Evolutionary conservation across 2,113 vertebrate genomes (phyloP), one percentile per base, ranked within the genome.

Genomic region (Prunella fulvescens): DNA sequence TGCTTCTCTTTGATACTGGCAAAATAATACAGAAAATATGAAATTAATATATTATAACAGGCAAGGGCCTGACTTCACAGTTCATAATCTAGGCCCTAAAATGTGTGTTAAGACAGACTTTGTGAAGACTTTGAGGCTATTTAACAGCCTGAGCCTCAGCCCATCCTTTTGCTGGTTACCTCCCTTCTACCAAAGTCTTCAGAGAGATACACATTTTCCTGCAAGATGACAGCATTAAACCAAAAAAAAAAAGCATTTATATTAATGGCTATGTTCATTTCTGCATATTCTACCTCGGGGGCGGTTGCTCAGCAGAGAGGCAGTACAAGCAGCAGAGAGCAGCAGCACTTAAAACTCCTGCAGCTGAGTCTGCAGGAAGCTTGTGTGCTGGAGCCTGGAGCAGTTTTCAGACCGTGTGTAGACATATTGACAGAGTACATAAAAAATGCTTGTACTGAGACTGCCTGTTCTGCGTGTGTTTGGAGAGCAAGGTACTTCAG

Each of bases 201-300:
- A 23, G 17, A 29, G 37, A 5, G 3, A 3, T 37, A 24, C 12
- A 0, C 5, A 3, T 1, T 0, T 50, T 92, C 28, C 64, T 22
- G 5, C 20, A 66, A 42, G 44, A 37, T 28, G 33, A 45, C 47
- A 70, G 5, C 23, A 19, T 87, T 81, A 51, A 81, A 58, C 19
- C 35, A 16, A 1, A 29, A 48, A 81, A 64, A 20, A 19, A n/a
- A 47, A 73, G 14, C 11, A 2, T 62, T 87, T 81, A 6, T 54
- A 65, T 61, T 74, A n/a, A 29, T 78, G 47, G 10, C 25, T 51
- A 3, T 3, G 0, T 65, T 76, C 6, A 4, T 79, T 71, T 61
- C 51, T 86, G 25, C 29, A 73, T 35, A n/a, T 89, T 94, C 51
- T 57, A 7, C 65, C 56, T 42, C 0, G 0, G 15, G 12, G 29